These are phyloP conservation scores for Toxostoma redivivum DNA, from an alignment of 2,113 vertebrate species.

Conservation along the genomic window DNA sequence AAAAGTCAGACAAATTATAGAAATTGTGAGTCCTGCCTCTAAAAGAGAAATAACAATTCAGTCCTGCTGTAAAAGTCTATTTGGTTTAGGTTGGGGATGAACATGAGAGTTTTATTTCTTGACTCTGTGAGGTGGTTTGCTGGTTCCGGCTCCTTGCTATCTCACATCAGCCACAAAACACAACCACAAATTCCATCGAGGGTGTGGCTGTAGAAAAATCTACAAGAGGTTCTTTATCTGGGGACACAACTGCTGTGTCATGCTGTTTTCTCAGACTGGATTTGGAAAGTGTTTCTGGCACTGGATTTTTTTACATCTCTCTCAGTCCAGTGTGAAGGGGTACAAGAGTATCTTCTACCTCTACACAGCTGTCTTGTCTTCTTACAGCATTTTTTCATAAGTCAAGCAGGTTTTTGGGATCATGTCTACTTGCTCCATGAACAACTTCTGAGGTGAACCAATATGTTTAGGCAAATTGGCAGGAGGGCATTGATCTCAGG, in stretches of 20 bases:
- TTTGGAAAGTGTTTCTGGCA: neutral
- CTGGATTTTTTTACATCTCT: neutral
- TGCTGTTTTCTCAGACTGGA: neutral
- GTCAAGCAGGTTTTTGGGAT: neutral
- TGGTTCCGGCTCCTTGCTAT: neutral
- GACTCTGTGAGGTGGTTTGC: neutral
- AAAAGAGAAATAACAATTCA: neutral
- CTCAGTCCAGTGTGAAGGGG: neutral
- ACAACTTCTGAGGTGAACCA: neutral
- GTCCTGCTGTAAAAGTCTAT: neutral
- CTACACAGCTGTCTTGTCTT: neutral
- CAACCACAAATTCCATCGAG: neutral
- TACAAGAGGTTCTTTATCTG: neutral
- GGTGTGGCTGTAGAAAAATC: neutral
- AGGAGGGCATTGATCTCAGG: neutral
- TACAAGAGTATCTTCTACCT: neutral
- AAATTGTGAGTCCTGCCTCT: neutral
- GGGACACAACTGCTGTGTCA: neutral
- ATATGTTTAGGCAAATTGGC: neutral
- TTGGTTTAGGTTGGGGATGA: neutral
- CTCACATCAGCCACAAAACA: neutral
- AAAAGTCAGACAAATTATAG: neutral
- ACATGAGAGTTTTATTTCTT: neutral
- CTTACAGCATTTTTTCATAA: neutral
- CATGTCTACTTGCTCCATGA: accelerated